phyloP scores from a whole-genome alignment of 2,888 invertebrate species.

The Epinotia brunnichana region DNA sequence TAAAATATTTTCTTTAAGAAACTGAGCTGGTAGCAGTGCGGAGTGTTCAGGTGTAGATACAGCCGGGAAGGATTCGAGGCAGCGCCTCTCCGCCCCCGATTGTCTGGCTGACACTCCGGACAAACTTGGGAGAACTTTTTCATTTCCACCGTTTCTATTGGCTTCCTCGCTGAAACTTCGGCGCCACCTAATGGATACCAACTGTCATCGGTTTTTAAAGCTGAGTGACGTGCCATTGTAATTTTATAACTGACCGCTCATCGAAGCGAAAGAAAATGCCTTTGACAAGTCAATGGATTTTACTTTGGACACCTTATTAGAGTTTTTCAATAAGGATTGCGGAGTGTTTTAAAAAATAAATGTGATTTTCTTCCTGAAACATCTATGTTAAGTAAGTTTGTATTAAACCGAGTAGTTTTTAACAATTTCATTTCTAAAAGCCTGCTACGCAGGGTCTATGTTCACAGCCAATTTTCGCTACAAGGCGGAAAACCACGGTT shows the following conservation, averaged over 20 bases:
- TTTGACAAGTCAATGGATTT: slow-evolving; percentile 44
- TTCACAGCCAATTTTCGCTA: too few species aligned
- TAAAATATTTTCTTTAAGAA: slow-evolving; percentile 21
- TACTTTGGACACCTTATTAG: slow-evolving; percentile 43
- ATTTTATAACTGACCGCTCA: slow-evolving; percentile 47
- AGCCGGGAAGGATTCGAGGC: slow-evolving; percentile 39
- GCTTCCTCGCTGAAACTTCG: slow-evolving; percentile 62
- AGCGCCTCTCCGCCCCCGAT: slow-evolving; percentile 50
- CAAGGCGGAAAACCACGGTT: too few species aligned
- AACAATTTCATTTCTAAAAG: background rate
- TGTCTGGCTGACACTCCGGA: slow-evolving; percentile 66
- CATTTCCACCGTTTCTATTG: slow-evolving; percentile 65
- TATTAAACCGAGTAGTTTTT: background rate
- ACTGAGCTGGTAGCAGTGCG: slow-evolving; percentile 8
- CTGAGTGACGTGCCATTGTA: slow-evolving; percentile 52
- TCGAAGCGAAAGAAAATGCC: slow-evolving; percentile 40
- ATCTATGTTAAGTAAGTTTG: background rate
- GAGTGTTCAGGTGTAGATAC: slow-evolving; percentile 45
- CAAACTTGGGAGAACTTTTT: slow-evolving; percentile 66
- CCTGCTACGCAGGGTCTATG: too few species aligned
- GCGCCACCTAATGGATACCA: slow-evolving; percentile 51
- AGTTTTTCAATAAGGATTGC: slow-evolving; percentile 35
- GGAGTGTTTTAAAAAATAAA: slow-evolving; percentile 1
- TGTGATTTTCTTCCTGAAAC: background rate
- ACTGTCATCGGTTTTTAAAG: slow-evolving; percentile 63